Evolutionary conservation across 2,888 invertebrate genomes (phyloP), one percentile per base, ranked within the genome.

Genomic region (Charanyca ferruginea): DNA sequence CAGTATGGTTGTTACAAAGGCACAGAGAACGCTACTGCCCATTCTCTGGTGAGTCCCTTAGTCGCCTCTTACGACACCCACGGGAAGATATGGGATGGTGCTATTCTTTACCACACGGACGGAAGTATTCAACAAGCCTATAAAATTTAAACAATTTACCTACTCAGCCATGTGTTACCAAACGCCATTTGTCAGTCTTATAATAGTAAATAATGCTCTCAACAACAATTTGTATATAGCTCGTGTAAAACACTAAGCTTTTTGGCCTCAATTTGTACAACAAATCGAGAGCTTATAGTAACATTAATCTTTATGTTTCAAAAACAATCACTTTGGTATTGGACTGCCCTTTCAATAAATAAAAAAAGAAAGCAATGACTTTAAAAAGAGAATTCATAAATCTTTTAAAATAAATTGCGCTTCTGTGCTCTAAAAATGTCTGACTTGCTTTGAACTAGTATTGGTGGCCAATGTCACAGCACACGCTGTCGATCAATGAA

Each of bases 281-380:
- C 47, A 59, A 75, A 74, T 58, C 57, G 52, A 62, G 54, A 44
- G 59, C 73, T 78, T 66, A 57, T 55, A 78, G 38, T 42, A 41
- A 47, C 74, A 75, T 79, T 79, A 79, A 79, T 79, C 74, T 74
- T 47, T 62, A 62, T 74, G 79, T 59, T 79, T 59, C 44, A 60
- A 79, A 73, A 74, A 79, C 79, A 74, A 75, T 75, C 69, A 47
- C 54, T 74, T 32, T 61, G 32, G 25, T 22, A 61, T 44, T 45
- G 52, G 58, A 55, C 49, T 41, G 68, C 58, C 57, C 58, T 78
- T 67, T 67, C 48, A 70, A 70, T 70, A 70, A 41, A 73, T 73
- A 73, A 35, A 58, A n/a, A 61, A 64, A 62, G 22, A 58, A 62
- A 59, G 20, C 54, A 67, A 55, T 79, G 58, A 75, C 61, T 75